phyloP scores from a whole-genome alignment of 2,888 invertebrate genomes.

The Leptinotarsa juncta region DNA sequence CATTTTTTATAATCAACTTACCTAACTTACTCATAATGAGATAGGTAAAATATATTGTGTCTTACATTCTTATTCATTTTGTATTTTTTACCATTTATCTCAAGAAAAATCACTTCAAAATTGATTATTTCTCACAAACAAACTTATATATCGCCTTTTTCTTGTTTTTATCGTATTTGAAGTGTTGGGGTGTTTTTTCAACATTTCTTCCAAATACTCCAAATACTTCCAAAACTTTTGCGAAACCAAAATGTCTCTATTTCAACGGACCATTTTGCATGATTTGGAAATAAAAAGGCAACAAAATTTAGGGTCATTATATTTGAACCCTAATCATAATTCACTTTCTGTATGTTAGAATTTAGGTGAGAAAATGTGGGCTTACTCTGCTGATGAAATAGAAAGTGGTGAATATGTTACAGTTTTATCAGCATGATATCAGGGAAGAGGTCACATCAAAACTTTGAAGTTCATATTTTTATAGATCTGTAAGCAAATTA shows the following conservation, averaged over 20 bases:
- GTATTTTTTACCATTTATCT: too few species aligned
- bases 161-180: too few species aligned
- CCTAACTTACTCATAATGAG: too few species aligned
- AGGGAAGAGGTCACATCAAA: constrained; percentile 28
- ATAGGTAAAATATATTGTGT: too few species aligned
- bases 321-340: constrained; percentile 25
- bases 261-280: not conserved
- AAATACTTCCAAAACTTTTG: not conserved
- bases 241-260: constrained; percentile 8
- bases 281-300: not conserved
- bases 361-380: constrained; percentile 29
- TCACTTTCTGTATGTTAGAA: constrained; percentile 31
- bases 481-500: not conserved
- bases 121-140: too few species aligned
- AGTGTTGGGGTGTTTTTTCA: too few species aligned
- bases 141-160: too few species aligned
- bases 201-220: too few species aligned
- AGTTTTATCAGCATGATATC: constrained; percentile 28
- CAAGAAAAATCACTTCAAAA: too few species aligned
- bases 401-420: constrained; percentile 26
- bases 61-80: too few species aligned
- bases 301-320: not conserved
- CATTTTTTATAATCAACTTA: too few species aligned
- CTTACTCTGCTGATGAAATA: constrained; percentile 33
- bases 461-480: not conserved